Evolutionary conservation across 2,113 vertebrate species (phyloP).

Genomic region (Pelvicachromis taeniatus): DNA sequence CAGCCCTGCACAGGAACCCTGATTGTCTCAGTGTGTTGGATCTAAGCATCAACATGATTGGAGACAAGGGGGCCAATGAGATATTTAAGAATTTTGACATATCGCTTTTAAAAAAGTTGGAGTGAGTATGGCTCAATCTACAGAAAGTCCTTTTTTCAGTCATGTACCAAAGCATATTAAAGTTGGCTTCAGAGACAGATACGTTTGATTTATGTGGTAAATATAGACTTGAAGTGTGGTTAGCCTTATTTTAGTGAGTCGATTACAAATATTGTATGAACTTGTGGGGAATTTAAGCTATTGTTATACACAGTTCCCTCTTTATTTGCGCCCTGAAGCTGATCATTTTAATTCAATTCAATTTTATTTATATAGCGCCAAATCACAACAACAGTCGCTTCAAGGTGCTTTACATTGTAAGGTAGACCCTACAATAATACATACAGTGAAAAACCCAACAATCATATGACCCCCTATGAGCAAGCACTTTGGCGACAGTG

Average conservation of each 20-base stretch:
- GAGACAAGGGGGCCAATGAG: constrained; percentile 5
- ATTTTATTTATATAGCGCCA: too few species aligned
- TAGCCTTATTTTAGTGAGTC: not conserved
- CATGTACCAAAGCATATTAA: not conserved
- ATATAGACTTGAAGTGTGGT: not conserved
- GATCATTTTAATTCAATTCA: too few species aligned
- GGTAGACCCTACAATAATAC: too few species aligned
- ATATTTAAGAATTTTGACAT: constrained; percentile 10
- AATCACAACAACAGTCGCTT: too few species aligned
- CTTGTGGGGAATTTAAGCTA: not conserved
- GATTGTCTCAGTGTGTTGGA: constrained; percentile 32
- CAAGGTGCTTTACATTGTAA: too few species aligned
- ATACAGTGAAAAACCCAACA: too few species aligned
- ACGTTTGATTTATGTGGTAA: not conserved
- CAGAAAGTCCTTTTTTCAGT: not conserved
- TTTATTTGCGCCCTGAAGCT: not conserved
- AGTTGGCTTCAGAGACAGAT: not conserved
- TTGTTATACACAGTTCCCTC: not conserved
- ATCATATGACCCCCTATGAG: too few species aligned
- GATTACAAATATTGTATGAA: not conserved
- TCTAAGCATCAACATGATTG: constrained; percentile 47
- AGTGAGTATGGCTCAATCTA: constrained; percentile 30
- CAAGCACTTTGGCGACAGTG: too few species aligned
- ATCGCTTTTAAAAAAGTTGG: constrained; percentile 37
- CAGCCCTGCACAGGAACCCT: constrained; percentile 37